These are phyloP conservation scores for Otus sunia DNA, from an alignment of 2,113 vertebrate genomes.

Conservation along the genomic window DNA sequence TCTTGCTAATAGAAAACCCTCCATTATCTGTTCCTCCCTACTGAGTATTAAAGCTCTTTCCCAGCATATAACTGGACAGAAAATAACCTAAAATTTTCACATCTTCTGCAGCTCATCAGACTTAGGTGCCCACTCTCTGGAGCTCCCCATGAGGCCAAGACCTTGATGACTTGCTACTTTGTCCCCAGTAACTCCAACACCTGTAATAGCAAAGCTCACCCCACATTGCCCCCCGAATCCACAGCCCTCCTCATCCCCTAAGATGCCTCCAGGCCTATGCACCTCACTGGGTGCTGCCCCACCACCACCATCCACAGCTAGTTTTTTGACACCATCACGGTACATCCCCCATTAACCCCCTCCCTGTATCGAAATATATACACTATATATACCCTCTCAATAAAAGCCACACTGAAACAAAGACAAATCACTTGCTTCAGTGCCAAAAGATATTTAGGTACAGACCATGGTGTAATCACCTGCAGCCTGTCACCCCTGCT, in stretches of 20 bases:
- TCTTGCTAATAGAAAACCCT: neutral
- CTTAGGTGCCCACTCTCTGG: neutral
- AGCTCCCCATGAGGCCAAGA: neutral
- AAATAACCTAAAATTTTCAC: neutral
- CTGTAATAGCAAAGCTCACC: neutral
- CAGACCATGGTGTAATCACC: neutral
- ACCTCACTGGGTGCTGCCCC: rapidly evolving
- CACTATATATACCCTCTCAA: too few relatives aligned
- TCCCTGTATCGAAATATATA: neutral
- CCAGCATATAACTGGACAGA: neutral
- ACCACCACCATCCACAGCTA: neutral
- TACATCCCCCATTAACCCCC: neutral
- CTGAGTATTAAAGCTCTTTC: neutral
- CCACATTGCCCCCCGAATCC: neutral
- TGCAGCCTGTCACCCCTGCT: rapidly evolving
- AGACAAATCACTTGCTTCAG: neutral
- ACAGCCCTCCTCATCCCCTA: rapidly evolving
- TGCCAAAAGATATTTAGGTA: neutral
- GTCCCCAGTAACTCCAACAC: too few relatives aligned
- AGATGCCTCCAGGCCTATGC: neutral
- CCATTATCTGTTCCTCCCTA: neutral
- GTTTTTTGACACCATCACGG: neutral
- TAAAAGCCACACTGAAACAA: neutral
- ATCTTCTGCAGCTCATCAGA: rapidly evolving
- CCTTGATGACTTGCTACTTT: neutral